Conservation (phyloP, 2,113 vertebrate genomes). For the Nesogale talazaci region DNA sequence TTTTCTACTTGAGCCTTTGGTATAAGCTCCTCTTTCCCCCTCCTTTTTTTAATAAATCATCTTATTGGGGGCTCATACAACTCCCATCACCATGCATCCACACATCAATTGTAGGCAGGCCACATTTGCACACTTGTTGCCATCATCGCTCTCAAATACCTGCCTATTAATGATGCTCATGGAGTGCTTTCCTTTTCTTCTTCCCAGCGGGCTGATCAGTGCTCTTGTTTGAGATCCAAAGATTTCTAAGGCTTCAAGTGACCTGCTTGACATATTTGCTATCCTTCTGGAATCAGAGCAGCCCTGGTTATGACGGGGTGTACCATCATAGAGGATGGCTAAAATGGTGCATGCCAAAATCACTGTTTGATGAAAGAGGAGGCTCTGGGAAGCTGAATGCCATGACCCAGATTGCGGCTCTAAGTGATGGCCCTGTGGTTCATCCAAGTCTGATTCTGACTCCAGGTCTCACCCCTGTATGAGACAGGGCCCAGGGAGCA, state of each 20-base stretch:
- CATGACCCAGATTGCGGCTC: neutral
- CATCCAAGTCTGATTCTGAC: neutral
- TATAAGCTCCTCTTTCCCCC: too few relatives aligned
- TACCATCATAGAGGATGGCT: too few relatives aligned
- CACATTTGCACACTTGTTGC: too few relatives aligned
- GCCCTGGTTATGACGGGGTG: neutral
- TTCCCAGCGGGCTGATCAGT: neutral
- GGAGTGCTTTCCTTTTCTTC: neutral
- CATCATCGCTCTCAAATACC: too few relatives aligned
- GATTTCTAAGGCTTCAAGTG: neutral
- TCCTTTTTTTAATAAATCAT: too few relatives aligned
- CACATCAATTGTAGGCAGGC: too few relatives aligned
- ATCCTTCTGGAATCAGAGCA: neutral
- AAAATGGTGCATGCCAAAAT: neutral
- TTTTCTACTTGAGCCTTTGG: too few relatives aligned
- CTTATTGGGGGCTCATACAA: too few relatives aligned
- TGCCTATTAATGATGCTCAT: neutral
- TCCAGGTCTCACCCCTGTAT: neutral
- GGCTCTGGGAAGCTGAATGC: too few relatives aligned
- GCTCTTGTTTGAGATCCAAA: neutral
- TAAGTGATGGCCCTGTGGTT: neutral
- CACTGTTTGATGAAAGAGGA: neutral
- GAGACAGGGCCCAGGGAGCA: neutral
- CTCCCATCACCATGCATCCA: too few relatives aligned
- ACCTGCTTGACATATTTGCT: neutral